A percentile compares a stretch with the other conserved stretches of the same genome.
These are phyloP conservation scores for Xiphophorus hellerii DNA, from an alignment of 2,113 vertebrate genomes.

Conservation along the genomic window DNA sequence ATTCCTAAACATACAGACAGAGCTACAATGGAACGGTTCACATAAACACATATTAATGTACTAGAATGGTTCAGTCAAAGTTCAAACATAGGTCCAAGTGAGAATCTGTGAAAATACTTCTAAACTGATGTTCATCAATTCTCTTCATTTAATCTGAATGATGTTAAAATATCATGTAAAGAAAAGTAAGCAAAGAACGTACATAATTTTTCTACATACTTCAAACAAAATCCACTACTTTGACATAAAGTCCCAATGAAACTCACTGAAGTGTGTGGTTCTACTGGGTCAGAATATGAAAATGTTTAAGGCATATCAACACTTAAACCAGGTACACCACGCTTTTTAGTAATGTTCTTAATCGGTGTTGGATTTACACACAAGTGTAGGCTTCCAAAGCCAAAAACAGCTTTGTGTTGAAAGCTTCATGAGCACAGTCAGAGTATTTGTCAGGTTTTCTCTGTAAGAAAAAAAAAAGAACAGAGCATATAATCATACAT, in stretches of 20 bases:
- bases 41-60: no score
- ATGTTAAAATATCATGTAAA: no score
- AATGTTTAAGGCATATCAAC: background rate
- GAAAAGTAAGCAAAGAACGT: no score
- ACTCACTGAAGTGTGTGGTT: background rate
- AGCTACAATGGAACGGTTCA: no score
- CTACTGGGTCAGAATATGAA: background rate
- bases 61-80: no score
- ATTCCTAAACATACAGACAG: no score
- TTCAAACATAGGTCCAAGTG: no score
- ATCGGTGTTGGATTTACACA: constrained; percentile 36
- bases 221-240: background rate
- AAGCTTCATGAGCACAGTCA: constrained; percentile 79
- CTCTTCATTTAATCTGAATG: no score
- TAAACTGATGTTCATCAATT: no score
- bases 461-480: constrained; percentile 40
- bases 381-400: constrained; percentile 74
- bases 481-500: no score
- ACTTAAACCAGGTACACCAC: background rate
- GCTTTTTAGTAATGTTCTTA: background rate
- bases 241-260: background rate
- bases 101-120: no score
- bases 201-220: no score
- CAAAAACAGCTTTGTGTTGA: constrained; percentile 87
- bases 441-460: constrained; percentile 41